Evolutionary conservation across 1,140 invertebrate genomes (phyloP).

Genomic region (Thalassaphorura encarpata): DNA sequence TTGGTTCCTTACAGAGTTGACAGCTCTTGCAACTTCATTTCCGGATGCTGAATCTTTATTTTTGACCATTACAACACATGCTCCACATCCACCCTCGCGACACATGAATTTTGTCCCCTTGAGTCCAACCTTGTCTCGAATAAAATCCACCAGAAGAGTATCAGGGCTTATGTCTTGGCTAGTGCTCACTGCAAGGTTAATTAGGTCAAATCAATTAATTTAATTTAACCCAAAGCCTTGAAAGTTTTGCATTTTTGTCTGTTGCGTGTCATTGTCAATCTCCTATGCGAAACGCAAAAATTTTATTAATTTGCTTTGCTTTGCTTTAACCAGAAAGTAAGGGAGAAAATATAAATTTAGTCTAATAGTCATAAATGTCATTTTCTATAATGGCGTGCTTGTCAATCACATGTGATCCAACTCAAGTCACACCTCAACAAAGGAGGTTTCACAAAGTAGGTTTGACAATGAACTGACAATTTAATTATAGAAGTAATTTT

Average conservation of each 20-base stretch:
- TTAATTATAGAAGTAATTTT: too few species aligned
- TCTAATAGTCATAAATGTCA: too few species aligned
- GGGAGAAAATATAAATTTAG: too few species aligned
- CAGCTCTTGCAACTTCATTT: conserved; percentile 18
- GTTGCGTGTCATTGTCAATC: neutral
- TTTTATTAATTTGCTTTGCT: too few species aligned
- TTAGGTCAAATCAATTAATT: too few species aligned
- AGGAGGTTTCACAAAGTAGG: too few species aligned
- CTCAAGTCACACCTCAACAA: too few species aligned
- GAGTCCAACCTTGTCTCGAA: conserved; percentile 53
- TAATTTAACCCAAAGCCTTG: neutral
- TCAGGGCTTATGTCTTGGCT: conserved; percentile 11
- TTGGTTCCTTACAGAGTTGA: conserved; percentile 29
- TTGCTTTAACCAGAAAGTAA: too few species aligned
- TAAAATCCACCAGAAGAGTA: conserved; percentile 50
- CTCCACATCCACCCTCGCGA: conserved; percentile 28
- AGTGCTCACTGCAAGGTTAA: conserved; percentile 7
- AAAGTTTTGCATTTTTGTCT: neutral
- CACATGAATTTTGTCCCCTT: conserved; percentile 65
- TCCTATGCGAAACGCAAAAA: neutral
- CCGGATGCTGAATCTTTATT: conserved; percentile 17
- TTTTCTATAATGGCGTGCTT: too few species aligned
- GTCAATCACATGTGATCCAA: too few species aligned
- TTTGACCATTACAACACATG: conserved; percentile 34
- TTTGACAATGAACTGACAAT: too few species aligned